Conservation (phyloP, 1,140 invertebrate genomes). For the Drosophila triauraria region DNA sequence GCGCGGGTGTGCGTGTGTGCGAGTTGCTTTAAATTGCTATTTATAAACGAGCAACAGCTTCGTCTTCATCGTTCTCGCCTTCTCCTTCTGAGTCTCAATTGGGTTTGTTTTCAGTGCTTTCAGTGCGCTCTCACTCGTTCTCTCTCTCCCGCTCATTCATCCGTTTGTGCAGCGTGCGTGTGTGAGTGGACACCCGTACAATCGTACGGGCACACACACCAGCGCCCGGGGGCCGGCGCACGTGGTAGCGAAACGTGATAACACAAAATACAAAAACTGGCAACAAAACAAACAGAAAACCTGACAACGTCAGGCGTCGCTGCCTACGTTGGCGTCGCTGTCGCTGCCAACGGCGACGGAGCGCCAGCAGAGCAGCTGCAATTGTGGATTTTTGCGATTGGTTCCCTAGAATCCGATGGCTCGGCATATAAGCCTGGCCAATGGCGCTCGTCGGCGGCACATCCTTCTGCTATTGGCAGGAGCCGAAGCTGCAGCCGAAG, state of each 20-base stretch:
- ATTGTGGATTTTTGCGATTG: conserved; percentile 55
- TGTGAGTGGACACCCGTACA: conserved; percentile 21
- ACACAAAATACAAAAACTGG: conserved; percentile 73
- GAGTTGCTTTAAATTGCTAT: conserved; percentile 64
- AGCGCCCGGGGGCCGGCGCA: conserved; percentile 58
- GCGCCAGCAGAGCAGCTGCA: conserved; percentile 3
- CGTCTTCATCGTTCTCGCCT: conserved; percentile 22
- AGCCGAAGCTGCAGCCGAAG: not conserved
- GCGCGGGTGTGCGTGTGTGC: conserved; percentile 12
- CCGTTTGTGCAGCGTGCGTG: not conserved
- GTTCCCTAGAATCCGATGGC: conserved; percentile 14
- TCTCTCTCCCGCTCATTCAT: conserved; percentile 63
- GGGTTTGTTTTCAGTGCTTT: conserved; percentile 58
- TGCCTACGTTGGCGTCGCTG: not conserved
- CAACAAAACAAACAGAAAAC: conserved; percentile 83
- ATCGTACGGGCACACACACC: conserved; percentile 22
- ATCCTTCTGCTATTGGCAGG: conserved; percentile 69
- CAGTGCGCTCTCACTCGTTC: conserved; percentile 29
- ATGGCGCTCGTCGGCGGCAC: conserved; percentile 33
- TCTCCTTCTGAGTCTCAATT: conserved; percentile 16
- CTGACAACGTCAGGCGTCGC: conserved; percentile 56
- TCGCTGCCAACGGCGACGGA: not conserved
- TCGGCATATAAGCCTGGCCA: conserved; percentile 56
- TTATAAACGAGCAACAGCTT: conserved; percentile 62
- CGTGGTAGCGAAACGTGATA: conserved; percentile 84